Evolutionary conservation across 64 coral and sea anemone genomes (phyloP).

Genomic region (Catalaphyllia jardinei): DNA sequence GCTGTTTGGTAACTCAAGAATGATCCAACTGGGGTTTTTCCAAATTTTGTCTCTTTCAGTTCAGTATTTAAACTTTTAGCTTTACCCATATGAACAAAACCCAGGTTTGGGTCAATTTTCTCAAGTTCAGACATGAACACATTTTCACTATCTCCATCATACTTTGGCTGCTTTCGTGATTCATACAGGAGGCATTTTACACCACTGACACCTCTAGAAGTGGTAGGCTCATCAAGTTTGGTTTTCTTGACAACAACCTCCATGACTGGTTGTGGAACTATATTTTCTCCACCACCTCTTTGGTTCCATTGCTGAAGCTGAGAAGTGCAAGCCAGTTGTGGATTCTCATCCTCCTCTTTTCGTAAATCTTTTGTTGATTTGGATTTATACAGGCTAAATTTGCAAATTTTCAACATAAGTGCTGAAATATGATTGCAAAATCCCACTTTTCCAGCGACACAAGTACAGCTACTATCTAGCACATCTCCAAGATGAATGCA

Average conservation of each 20-base stretch:
- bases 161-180: not conserved
- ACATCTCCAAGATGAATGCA: no score
- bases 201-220: not conserved
- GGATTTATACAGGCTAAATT: no score
- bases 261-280: not conserved
- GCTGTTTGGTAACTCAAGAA: not conserved
- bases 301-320: constrained; percentile 44
- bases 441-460: no score
- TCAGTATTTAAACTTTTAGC: not conserved
- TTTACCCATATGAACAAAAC: not conserved
- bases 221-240: constrained; percentile 5
- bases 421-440: no score
- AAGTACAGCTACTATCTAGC: no score
- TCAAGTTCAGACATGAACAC: not conserved
- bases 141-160: not conserved
- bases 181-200: constrained; percentile 31
- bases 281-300: constrained; percentile 44
- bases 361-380: no score
- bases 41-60: not conserved
- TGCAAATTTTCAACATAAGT: no score
- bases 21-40: not conserved
- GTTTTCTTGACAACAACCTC: not conserved
- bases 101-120: not conserved
- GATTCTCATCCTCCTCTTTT: no score
- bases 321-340: no score